Evolutionary conservation across 2,797 vertebrate genomes (phyloP).

Genomic region (Acipenser transmontanus): DNA sequence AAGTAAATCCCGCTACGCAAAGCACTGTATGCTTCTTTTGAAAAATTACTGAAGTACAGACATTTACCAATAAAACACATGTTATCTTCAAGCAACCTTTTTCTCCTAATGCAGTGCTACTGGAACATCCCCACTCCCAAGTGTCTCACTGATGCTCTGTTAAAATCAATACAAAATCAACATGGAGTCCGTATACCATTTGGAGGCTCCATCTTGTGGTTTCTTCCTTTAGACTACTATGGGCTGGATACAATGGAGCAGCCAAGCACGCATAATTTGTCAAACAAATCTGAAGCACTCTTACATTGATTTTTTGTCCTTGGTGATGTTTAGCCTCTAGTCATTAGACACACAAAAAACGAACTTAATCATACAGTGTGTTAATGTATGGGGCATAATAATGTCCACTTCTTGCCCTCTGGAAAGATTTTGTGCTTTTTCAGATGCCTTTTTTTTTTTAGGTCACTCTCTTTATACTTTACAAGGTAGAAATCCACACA

Average conservation of each 20-base stretch:
- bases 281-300: constrained; percentile 72
- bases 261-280: constrained; percentile 83
- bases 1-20: too few species aligned
- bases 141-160: constrained; percentile 50
- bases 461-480: constrained; percentile 65
- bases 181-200: constrained; percentile 73
- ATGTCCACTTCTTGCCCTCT: constrained; percentile 66
- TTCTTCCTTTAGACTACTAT: constrained; percentile 69
- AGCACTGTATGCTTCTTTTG: constrained; percentile 11
- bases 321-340: constrained; percentile 78
- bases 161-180: constrained; percentile 85
- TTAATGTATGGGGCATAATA: constrained; percentile 80
- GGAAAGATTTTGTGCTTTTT: constrained; percentile 70
- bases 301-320: constrained; percentile 77
- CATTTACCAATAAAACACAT: constrained; percentile 47
- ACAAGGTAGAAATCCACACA: constrained; percentile 21
- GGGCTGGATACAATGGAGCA: constrained; percentile 80
- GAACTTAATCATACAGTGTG: constrained; percentile 75
- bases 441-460: constrained; percentile 60
- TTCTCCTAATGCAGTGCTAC: constrained; percentile 9
- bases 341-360: constrained; percentile 68
- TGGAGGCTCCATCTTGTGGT: constrained; percentile 76
- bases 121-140: constrained; percentile 12
- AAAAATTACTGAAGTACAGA: constrained; percentile 41
- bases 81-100: constrained; percentile 13